Evolutionary conservation across 1,140 invertebrate genomes (phyloP).

Genomic region (Notospermus geniculatus): DNA sequence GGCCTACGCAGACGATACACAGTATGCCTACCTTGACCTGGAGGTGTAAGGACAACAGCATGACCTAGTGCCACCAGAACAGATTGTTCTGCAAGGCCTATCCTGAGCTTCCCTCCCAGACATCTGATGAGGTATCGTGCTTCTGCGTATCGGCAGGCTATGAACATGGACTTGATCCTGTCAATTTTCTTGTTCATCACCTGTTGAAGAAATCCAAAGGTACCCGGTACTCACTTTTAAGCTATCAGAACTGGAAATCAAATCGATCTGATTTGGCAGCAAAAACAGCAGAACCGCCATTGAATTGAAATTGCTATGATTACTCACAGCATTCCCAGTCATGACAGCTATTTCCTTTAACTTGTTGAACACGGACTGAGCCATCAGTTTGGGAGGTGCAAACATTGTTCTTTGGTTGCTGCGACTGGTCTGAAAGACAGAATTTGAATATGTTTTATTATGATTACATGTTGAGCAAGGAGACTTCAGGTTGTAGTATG

Average conservation of each 20-base stretch:
- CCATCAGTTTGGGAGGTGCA: constrained; percentile 60
- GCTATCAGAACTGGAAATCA: no score
- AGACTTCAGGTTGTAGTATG: no score
- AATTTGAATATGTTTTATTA: constrained; percentile 10
- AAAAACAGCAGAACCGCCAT: no score
- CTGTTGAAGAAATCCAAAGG: no score
- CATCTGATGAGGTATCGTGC: constrained; percentile 90
- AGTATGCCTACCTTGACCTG: constrained; percentile 48
- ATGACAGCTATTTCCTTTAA: constrained; percentile 87
- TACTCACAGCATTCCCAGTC: constrained; percentile 71
- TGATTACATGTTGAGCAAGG: no score
- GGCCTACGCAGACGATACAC: no score
- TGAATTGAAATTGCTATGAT: no score
- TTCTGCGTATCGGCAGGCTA: constrained; percentile 87
- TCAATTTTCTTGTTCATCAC: constrained; percentile 81
- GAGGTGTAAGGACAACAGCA: constrained; percentile 66
- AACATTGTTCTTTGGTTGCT: constrained; percentile 87
- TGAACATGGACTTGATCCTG: constrained; percentile 87
- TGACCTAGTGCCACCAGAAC: constrained; percentile 83
- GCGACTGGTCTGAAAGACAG: constrained; percentile 65
- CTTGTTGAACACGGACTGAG: constrained; percentile 74
- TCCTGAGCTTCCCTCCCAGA: constrained; percentile 89
- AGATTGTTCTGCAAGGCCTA: constrained; percentile 96
- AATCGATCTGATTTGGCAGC: no score
- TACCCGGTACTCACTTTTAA: no score